phyloP scores from a whole-genome alignment of 2,888 invertebrate species.

The Nematopogon swammerdamellus region DNA sequence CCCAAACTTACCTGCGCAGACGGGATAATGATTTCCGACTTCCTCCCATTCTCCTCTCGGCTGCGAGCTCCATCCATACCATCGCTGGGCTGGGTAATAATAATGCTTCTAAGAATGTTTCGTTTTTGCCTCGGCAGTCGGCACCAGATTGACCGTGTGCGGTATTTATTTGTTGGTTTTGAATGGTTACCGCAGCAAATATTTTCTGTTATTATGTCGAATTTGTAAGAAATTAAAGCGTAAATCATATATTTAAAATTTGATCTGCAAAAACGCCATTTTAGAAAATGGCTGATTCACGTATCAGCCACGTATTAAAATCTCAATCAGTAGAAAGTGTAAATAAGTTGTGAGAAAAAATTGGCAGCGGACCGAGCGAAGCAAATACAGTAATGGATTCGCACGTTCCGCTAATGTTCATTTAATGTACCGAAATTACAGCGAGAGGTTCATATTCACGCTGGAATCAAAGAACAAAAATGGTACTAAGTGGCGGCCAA shows the following conservation, averaged over 20 bases:
- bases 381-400: not conserved
- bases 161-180: not conserved
- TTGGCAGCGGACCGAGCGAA: not conserved
- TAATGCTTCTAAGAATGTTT: not conserved
- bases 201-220: too few species aligned
- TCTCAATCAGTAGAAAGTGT: too few species aligned
- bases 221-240: too few species aligned
- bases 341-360: not conserved
- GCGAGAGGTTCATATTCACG: not conserved
- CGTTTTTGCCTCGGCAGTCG: not conserved
- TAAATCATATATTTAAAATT: too few species aligned
- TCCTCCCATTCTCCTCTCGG: not conserved
- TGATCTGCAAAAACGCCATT: too few species aligned
- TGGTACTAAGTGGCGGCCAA: not conserved
- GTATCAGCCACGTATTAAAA: too few species aligned
- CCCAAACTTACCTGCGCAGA: not conserved
- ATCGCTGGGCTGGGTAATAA: not conserved
- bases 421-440: not conserved
- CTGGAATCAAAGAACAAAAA: not conserved
- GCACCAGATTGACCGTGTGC: not conserved
- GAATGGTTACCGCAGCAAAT: too few species aligned
- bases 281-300: too few species aligned
- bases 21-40: not conserved
- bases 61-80: not conserved
- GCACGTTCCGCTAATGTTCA: not conserved